Percentiles rank a stretch among this genome's conserved stretches.
These are phyloP conservation scores for Brachyptera risi DNA, from an alignment of 2,888 invertebrate species.

Conservation along the genomic window DNA sequence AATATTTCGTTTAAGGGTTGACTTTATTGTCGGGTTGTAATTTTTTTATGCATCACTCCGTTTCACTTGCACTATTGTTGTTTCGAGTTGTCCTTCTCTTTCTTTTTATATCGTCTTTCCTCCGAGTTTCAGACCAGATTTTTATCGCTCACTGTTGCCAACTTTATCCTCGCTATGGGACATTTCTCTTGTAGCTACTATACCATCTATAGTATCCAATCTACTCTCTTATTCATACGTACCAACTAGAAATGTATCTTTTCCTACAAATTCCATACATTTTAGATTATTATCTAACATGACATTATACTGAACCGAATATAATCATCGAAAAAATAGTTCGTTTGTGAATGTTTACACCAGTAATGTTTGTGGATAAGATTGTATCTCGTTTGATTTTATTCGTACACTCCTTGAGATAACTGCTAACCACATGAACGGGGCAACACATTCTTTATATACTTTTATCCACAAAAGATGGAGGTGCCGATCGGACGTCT, in stretches of 20 bases:
- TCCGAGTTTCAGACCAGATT: slow-evolving; percentile 10
- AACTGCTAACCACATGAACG: no score
- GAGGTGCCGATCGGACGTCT: no score
- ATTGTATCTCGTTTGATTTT: no score
- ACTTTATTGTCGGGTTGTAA: slow-evolving; percentile 21
- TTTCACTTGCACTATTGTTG: slow-evolving; percentile 21
- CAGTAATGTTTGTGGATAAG: no score
- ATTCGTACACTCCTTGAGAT: no score
- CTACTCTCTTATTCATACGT: no score
- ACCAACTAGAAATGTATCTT: no score
- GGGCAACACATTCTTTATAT: no score
- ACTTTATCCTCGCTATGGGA: slow-evolving; percentile 23
- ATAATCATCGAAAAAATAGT: not conserved
- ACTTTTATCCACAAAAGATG: no score
- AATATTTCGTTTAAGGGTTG: slow-evolving; percentile 23
- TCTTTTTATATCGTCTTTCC: slow-evolving; percentile 9
- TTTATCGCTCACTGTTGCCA: slow-evolving; percentile 12
- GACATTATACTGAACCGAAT: not conserved
- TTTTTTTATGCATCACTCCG: slow-evolving; percentile 23
- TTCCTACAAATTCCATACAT: no score
- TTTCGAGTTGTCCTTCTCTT: slow-evolving; percentile 5
- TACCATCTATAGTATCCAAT: not conserved
- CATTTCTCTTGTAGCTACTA: not conserved
- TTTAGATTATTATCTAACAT: slow-evolving; percentile 1
- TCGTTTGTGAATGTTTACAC: no score